These are phyloP conservation scores for Saguinus imperator DNA, from an alignment of 2,113 vertebrate species.

Conservation along the genomic window DNA sequence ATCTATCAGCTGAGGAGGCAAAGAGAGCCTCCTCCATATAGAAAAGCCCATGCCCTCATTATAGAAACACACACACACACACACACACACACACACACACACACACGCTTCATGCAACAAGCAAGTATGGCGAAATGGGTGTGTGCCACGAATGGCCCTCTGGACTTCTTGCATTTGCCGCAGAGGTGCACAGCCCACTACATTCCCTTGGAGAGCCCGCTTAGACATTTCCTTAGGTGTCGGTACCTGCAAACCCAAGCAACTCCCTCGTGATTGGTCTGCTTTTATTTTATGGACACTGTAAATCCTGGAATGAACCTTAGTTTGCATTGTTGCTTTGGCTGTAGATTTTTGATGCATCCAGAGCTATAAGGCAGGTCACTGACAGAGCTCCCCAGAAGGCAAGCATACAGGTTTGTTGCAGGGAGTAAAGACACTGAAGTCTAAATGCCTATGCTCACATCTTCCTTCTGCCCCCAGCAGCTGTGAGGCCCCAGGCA, in stretches of 20 bases:
- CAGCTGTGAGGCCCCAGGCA: not conserved
- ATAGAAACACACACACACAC: not conserved
- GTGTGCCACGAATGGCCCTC: accelerated
- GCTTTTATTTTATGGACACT: not conserved
- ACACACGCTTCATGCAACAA: not conserved
- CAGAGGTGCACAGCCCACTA: not conserved
- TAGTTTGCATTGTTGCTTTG: not conserved
- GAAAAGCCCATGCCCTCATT: not conserved
- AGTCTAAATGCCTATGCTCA: not conserved
- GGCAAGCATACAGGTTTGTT: accelerated
- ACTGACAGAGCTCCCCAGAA: not conserved
- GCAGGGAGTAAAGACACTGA: accelerated
- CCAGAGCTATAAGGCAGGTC: accelerated
- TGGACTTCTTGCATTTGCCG: not conserved
- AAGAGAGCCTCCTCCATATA: not conserved
- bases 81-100: not conserved
- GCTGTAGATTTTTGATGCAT: not conserved
- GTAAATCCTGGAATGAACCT: not conserved
- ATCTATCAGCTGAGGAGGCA: not conserved
- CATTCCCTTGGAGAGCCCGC: not conserved
- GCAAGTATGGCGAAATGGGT: not conserved
- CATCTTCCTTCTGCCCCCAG: accelerated
- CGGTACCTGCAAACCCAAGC: accelerated
- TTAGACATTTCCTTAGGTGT: not conserved
- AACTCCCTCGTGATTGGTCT: not conserved